Conservation (phyloP, 1,140 invertebrate species). For the Trinorchestia longiramus region DNA sequence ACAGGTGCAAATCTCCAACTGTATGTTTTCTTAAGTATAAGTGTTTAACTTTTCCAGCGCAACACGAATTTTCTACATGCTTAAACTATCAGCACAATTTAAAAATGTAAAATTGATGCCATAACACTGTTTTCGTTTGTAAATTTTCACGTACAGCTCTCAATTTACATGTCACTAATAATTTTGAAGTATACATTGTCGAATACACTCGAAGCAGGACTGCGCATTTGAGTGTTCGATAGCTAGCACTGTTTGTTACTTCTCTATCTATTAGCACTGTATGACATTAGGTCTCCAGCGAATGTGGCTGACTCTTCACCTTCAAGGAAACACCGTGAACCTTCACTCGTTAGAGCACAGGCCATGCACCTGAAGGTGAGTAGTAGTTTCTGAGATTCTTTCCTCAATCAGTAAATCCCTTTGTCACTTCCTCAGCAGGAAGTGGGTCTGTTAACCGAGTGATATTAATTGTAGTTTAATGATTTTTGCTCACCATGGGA, state of each 20-base stretch:
- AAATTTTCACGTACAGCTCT: not conserved
- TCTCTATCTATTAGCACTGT: not conserved
- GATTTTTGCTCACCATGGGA: too few species aligned
- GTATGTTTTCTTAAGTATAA: too few species aligned
- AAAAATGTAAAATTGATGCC: not conserved
- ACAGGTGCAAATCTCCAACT: too few species aligned
- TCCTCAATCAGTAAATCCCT: too few species aligned
- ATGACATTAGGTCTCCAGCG: not conserved
- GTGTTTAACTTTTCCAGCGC: too few species aligned
- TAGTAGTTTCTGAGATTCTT: not conserved
- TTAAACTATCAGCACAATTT: not conserved
- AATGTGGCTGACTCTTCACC: not conserved
- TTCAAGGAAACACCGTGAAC: not conserved
- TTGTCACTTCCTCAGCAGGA: not conserved
- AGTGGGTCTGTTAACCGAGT: not conserved
- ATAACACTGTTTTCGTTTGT: not conserved
- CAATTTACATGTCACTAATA: not conserved
- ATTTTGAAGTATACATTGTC: not conserved
- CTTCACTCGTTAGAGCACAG: not conserved
- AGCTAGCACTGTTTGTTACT: not conserved
- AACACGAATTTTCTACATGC: too few species aligned
- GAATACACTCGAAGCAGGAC: not conserved
- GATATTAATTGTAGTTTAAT: too few species aligned
- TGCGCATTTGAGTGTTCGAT: not conserved
- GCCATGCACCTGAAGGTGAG: not conserved